These are phyloP conservation scores for Tichodroma muraria DNA, from an alignment of 2,113 vertebrate species.

Conservation along the genomic window DNA sequence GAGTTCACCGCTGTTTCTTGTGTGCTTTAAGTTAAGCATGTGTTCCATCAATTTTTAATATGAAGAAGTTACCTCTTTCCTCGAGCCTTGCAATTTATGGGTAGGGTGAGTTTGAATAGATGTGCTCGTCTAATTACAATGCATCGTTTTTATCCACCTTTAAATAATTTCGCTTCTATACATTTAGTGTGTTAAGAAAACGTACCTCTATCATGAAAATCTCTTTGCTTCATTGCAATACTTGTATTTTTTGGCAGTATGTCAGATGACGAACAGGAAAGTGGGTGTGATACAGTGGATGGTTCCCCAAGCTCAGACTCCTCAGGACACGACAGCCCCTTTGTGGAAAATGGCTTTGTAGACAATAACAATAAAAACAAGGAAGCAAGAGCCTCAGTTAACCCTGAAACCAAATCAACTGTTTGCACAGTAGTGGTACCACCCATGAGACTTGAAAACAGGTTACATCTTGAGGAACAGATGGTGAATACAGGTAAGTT, in stretches of 20 bases:
- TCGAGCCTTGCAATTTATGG: not conserved
- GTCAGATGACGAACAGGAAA: slow-evolving; percentile 95
- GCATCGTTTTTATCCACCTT: not conserved
- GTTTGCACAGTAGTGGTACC: slow-evolving; percentile 90
- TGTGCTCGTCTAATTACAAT: not conserved
- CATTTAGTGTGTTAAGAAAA: not conserved
- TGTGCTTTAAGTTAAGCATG: not conserved
- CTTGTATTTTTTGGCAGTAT: slow-evolving; percentile 73
- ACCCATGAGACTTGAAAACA: slow-evolving; percentile 83
- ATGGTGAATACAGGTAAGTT: slow-evolving; percentile 78
- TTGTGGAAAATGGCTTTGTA: slow-evolving; percentile 81
- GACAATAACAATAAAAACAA: slow-evolving; percentile 78
- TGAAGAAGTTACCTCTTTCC: not conserved
- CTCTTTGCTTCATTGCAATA: not conserved
- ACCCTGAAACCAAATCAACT: slow-evolving; percentile 79
- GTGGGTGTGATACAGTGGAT: slow-evolving; percentile 90
- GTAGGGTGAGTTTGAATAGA: not conserved
- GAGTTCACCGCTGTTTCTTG: not conserved
- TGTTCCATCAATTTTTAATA: not conserved
- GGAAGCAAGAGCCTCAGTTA: slow-evolving; percentile 66
- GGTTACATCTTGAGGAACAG: slow-evolving; percentile 71
- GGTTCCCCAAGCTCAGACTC: slow-evolving; percentile 87
- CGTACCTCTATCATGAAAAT: not conserved
- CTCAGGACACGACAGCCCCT: slow-evolving; percentile 85
- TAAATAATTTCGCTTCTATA: not conserved